Conservation (phyloP, 2,797 vertebrate species). For the Leucoraja ocellata region DNA sequence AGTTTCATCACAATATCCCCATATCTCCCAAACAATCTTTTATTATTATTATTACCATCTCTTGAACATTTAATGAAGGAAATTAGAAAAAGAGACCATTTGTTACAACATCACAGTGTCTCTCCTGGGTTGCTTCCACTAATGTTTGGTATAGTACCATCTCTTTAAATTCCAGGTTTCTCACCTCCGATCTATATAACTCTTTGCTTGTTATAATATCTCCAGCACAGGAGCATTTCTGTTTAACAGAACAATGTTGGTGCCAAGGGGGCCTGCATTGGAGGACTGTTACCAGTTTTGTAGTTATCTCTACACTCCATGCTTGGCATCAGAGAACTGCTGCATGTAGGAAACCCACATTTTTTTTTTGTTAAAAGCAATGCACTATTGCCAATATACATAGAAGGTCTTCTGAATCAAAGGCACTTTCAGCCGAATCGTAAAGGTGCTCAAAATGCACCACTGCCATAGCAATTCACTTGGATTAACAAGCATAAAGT, state of each 20-base stretch:
- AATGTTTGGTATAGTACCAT: background rate
- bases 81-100: background rate
- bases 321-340: background rate
- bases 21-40: background rate
- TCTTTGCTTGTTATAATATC: background rate
- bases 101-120: background rate
- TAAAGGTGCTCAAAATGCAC: background rate
- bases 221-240: background rate
- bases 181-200: background rate
- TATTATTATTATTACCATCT: background rate
- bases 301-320: background rate
- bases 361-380: background rate
- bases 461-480: background rate
- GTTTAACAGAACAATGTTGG: background rate
- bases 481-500: background rate
- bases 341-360: background rate
- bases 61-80: background rate
- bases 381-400: background rate
- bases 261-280: background rate
- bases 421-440: constrained; percentile 16
- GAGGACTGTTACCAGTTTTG: background rate
- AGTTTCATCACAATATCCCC: background rate
- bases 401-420: background rate
- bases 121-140: background rate
- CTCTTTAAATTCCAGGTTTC: background rate